A percentile compares a stretch with the other conserved stretches of the same genome.
Evolutionary conservation across 2,797 vertebrate genomes (phyloP).

Genomic region (Rallus crepitans): DNA sequence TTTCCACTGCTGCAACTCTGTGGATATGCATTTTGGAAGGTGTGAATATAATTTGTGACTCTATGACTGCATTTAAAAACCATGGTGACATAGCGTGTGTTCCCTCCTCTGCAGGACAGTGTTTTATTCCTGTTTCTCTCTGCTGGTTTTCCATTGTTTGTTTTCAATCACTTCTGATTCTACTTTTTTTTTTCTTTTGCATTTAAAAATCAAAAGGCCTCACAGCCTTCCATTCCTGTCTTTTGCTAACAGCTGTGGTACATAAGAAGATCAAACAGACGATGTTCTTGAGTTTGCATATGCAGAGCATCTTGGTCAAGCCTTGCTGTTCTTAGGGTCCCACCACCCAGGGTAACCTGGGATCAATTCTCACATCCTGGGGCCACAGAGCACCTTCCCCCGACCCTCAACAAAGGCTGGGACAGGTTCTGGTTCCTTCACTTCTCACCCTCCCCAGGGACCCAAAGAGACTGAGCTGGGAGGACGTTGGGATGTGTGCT

Average conservation of each 20-base stretch:
- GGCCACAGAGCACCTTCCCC: not conserved
- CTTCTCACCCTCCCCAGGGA: not conserved
- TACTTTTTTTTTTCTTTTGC: not conserved
- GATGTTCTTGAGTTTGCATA: not conserved
- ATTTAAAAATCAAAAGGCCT: not conserved
- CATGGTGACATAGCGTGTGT: not conserved
- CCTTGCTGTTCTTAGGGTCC: not conserved
- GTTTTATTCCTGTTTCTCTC: not conserved
- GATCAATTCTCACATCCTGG: not conserved
- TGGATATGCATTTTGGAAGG: not conserved
- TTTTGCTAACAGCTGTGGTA: not conserved
- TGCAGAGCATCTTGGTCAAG: not conserved
- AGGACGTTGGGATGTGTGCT: not conserved
- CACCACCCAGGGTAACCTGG: not conserved
- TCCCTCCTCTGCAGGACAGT: not conserved
- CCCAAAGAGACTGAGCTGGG: not conserved
- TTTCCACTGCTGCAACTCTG: not conserved
- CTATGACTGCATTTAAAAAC: not conserved
- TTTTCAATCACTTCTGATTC: not conserved
- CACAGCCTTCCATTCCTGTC: not conserved
- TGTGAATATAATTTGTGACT: not conserved
- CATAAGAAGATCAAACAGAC: not conserved
- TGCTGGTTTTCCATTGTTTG: not conserved
- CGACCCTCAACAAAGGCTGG: accelerated
- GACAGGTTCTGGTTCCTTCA: not conserved